These are phyloP conservation scores for Herpetotheres cachinnans DNA, from an alignment of 2,113 vertebrate species.

Conservation along the genomic window DNA sequence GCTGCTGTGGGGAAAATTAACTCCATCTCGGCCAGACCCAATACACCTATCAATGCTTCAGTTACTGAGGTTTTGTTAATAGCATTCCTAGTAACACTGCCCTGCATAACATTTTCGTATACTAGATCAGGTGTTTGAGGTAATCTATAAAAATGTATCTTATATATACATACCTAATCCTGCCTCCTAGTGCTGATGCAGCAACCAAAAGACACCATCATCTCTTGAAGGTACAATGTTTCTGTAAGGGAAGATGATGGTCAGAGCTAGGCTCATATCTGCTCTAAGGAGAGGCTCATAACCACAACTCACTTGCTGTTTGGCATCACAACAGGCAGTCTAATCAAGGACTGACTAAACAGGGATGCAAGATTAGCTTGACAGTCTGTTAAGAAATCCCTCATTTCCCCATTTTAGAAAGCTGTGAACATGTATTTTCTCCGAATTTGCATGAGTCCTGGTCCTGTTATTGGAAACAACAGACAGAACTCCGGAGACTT, in stretches of 20 bases:
- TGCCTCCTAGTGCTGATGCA: background rate
- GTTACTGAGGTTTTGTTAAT: background rate
- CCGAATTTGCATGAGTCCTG: slow-evolving; percentile 6
- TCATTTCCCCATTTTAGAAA: slow-evolving; percentile 29
- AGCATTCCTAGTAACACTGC: background rate
- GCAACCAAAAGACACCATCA: background rate
- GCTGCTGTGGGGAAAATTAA: too few relatives aligned
- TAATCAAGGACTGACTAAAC: slow-evolving; percentile 26
- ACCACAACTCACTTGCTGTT: slow-evolving; percentile 8
- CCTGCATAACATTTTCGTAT: background rate
- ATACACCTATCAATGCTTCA: background rate
- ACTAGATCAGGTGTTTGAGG: background rate
- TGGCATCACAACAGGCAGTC: background rate
- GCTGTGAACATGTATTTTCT: background rate
- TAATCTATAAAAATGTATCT: background rate
- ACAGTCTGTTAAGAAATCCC: background rate
- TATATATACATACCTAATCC: background rate
- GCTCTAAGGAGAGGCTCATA: background rate
- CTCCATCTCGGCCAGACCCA: too few relatives aligned
- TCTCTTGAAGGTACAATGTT: background rate
- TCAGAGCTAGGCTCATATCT: background rate
- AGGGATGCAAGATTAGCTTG: background rate
- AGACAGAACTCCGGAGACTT: slow-evolving; percentile 24
- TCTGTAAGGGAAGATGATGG: background rate
- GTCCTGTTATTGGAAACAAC: slow-evolving; percentile 66